A percentile compares a stretch with the other conserved stretches of the same genome.
These are phyloP conservation scores for Melanotaenia trifasciata DNA, from an alignment of 2,797 vertebrate genomes.

Conservation along the genomic window DNA sequence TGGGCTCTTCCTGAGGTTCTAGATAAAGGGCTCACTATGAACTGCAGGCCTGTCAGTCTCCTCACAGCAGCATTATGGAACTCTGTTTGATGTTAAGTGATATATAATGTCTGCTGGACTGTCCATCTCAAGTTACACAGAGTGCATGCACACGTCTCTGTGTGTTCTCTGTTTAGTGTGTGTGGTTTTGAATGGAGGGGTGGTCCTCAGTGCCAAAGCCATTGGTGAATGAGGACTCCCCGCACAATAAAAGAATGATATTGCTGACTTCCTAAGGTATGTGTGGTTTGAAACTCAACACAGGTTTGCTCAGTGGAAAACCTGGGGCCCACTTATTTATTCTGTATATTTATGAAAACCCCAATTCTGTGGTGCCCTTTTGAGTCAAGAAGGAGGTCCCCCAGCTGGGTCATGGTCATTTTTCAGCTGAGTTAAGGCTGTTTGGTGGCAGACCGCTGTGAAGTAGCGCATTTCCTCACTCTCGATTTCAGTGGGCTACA, in stretches of 20 bases:
- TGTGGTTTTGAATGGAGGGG: constrained; percentile 26
- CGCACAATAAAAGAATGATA: constrained; percentile 77
- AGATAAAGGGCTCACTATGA: constrained; percentile 39
- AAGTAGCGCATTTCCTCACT: constrained; percentile 19
- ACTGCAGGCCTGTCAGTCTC: constrained; percentile 38
- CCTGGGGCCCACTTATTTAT: constrained; percentile 68
- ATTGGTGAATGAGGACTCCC: constrained; percentile 77
- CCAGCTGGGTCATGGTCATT: constrained; percentile 30
- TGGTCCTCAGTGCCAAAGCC: constrained; percentile 52
- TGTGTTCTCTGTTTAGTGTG: constrained; percentile 44
- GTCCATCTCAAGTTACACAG: constrained; percentile 67
- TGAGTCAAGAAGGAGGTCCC: constrained; percentile 33
- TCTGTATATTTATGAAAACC: constrained; percentile 74
- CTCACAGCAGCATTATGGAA: constrained; percentile 56
- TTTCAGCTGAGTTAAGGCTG: constrained; percentile 32
- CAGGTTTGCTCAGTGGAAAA: constrained; percentile 75
- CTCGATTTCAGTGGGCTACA: constrained; percentile 22
- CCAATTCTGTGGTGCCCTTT: constrained; percentile 50
- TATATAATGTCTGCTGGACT: constrained; percentile 71
- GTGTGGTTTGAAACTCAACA: constrained; percentile 84
- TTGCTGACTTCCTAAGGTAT: constrained; percentile 79
- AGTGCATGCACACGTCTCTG: constrained; percentile 30
- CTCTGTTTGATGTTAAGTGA: constrained; percentile 74
- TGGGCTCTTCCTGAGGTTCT: constrained; percentile 59
- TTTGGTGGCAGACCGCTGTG: constrained; percentile 39